Conservation (phyloP, 2,113 vertebrate species). For the Theristicus caerulescens region DNA sequence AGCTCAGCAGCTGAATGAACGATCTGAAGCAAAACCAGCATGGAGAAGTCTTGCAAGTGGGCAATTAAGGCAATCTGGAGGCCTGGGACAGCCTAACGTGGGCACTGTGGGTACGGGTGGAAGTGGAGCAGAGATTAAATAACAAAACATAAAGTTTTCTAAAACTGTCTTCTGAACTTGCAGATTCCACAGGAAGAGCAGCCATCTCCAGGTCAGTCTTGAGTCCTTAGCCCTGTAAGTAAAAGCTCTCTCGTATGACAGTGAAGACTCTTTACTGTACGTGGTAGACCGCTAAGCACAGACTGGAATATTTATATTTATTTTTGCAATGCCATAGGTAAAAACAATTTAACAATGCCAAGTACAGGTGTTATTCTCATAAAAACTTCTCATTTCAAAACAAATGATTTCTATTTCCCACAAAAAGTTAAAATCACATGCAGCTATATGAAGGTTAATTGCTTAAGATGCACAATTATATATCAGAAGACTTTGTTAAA, state of each 20-base stretch:
- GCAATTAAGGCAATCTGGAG: not conserved
- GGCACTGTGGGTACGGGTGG: not conserved
- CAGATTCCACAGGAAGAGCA: not conserved
- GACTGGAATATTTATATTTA: conserved; percentile 75
- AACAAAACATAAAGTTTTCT: not conserved
- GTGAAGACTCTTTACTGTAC: not conserved
- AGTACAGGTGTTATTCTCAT: conserved; percentile 78
- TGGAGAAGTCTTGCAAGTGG: not conserved
- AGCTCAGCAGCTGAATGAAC: not conserved
- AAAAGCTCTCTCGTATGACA: not conserved
- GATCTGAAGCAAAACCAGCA: not conserved
- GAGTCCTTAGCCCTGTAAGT: not conserved
- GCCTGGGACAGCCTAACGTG: not conserved
- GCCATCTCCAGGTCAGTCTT: not conserved
- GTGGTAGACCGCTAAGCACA: not conserved
- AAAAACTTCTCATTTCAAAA: conserved; percentile 79
- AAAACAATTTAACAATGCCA: conserved; percentile 75
- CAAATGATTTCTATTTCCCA: conserved; percentile 72
- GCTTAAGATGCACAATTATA: conserved; percentile 74
- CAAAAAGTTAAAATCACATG: conserved; percentile 86
- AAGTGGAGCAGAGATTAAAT: not conserved
- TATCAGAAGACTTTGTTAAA: conserved; percentile 74
- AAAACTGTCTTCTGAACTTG: rapidly evolving
- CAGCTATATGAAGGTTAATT: conserved; percentile 79
- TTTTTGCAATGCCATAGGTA: conserved; percentile 72